phyloP scores from a whole-genome alignment of 2,113 vertebrate species.

The Xenus cinereus region DNA sequence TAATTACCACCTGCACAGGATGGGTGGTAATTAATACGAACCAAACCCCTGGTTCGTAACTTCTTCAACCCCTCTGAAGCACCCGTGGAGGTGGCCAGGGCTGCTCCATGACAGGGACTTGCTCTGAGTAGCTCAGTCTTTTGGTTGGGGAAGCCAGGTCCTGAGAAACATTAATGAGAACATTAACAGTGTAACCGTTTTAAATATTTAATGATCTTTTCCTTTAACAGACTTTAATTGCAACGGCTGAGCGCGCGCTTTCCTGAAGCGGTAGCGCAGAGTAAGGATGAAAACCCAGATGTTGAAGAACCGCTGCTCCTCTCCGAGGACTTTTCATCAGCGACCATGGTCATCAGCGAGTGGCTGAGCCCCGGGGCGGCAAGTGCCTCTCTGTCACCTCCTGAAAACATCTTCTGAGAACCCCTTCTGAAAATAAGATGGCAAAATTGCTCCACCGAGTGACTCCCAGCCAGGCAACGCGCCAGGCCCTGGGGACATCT shows the following conservation, averaged over 20 bases:
- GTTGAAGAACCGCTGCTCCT: neutral
- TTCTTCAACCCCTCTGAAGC: neutral
- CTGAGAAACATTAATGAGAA: neutral
- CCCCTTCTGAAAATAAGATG: neutral
- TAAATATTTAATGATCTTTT: neutral
- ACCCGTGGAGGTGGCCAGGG: neutral
- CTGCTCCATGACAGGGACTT: neutral
- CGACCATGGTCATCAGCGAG: rapidly evolving
- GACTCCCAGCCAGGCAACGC: rapidly evolving
- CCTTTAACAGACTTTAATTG: neutral
- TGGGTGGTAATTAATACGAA: neutral
- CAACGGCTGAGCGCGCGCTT: neutral
- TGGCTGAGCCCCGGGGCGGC: neutral
- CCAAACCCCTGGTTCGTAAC: rapidly evolving
- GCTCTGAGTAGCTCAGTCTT: neutral
- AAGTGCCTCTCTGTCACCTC: neutral
- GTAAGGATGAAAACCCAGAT: neutral
- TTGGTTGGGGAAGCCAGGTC: rapidly evolving
- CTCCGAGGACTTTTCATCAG: neutral
- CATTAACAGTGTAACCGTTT: neutral
- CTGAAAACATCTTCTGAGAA: neutral
- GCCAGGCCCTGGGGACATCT: neutral
- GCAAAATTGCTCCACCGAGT: neutral
- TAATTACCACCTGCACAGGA: neutral
- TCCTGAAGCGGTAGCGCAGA: rapidly evolving